Evolutionary conservation across 2,888 invertebrate genomes (phyloP).

Genomic region (Epinotia demarniana): DNA sequence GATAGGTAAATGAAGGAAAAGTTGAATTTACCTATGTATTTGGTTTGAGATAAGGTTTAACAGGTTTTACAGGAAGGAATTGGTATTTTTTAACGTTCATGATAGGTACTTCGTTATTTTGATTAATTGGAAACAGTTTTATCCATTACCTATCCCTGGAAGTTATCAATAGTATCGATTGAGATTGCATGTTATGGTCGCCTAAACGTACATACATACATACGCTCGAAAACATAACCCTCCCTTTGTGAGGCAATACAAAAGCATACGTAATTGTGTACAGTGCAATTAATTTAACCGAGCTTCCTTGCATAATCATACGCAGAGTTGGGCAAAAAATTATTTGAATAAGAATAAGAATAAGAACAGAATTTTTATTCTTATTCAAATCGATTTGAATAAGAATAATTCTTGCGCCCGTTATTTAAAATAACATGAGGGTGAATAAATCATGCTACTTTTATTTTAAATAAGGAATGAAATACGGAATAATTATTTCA

Average conservation of each 20-base stretch:
- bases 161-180: background rate
- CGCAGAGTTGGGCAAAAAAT: too few species aligned
- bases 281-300: background rate
- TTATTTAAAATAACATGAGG: too few species aligned
- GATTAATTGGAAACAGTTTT: background rate
- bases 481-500: too few species aligned
- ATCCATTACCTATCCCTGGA: background rate
- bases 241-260: background rate
- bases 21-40: background rate
- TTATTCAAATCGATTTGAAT: too few species aligned
- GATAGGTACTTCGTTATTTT: background rate
- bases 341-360: too few species aligned
- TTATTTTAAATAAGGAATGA: too few species aligned
- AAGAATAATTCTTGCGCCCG: too few species aligned
- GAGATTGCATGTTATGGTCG: background rate
- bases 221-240: too few species aligned
- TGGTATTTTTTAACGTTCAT: background rate
- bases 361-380: too few species aligned
- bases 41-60: slow-evolving; percentile 1
- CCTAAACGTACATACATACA: too few species aligned
- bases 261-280: background rate
- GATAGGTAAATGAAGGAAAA: slow-evolving; percentile 14
- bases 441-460: too few species aligned
- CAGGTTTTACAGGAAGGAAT: slow-evolving; percentile 16
- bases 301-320: background rate